Evolutionary conservation across 2,113 vertebrate species (phyloP), one percentile per base, ranked within the genome.

Genomic region (Perognathus longimembris): DNA sequence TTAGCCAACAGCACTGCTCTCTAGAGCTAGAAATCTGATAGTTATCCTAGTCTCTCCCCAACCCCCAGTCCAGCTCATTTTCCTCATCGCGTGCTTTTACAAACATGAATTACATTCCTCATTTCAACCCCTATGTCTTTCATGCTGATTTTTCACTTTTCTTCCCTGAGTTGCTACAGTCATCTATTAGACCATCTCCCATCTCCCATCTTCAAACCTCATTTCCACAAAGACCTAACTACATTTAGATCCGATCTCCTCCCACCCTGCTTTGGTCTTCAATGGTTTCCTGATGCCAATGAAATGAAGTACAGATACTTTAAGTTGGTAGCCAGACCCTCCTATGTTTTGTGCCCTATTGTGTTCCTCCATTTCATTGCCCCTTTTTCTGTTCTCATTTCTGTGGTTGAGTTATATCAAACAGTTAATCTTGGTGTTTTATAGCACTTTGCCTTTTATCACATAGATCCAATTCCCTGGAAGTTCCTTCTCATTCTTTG

Each of bases 281-380:
- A 20, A 36, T 32, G 77, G 17, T 2, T 80, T 45, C 20, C 42
- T 18, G 22, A 12, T 50, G 30, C 21, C n/a, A 4, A 30, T 42
- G 7, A 84, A 21, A 54, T 21, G 26, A 88, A 73, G 17, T 12
- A 24, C 24, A 9, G 28, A 67, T 6, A 38, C n/a, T 91, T 63
- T 54, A 38, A 76, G 54, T 54, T 63, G n/a, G 20, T 63, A 76
- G 11, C 3, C 4, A 30, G 26, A 17, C 45, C 22, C 26, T 70
- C 36, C n/a, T 42, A 7, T 1, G 10, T 18, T 26, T 64, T 5
- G 1, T 2, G 3, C 2, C 17, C 1, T 12, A 1, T 81, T 64
- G 76, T 69, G 3, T 54, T 75, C 88, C 24, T 70, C 82, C 1
- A 18, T 6, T 1, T 9, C 2, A 18, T 11, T 0, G 5, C 9